Conservation (phyloP, 2,113 vertebrate genomes). For the Leptobrachium leishanense region DNA sequence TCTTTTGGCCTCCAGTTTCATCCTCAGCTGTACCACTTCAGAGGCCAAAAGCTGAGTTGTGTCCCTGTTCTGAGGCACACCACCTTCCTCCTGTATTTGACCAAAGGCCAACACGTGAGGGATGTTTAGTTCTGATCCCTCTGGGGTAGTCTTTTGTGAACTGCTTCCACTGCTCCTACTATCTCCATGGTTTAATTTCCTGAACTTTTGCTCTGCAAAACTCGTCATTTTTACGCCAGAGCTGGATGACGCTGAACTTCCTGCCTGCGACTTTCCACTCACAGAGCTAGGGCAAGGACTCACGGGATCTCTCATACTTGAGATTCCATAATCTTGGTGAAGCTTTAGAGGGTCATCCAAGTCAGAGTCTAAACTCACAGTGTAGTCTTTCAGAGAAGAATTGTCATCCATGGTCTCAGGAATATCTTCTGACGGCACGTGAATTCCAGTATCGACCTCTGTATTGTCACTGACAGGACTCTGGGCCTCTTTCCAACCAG, state of each 20-base stretch:
- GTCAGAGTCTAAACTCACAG: constrained; percentile 92
- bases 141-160: constrained; percentile 91
- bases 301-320: constrained; percentile 67
- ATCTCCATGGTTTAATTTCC: constrained; percentile 79
- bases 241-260: constrained; percentile 85
- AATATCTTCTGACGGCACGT: constrained; percentile 91
- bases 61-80: constrained; percentile 75
- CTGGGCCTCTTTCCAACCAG: constrained; percentile 73
- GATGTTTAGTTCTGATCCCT: constrained; percentile 86
- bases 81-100: constrained; percentile 80
- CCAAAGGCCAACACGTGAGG: constrained; percentile 88
- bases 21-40: constrained; percentile 92
- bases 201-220: constrained; percentile 94
- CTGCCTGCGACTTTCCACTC: constrained; percentile 82
- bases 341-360: constrained; percentile 77
- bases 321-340: constrained; percentile 80
- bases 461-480: constrained; percentile 83
- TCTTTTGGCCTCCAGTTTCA: constrained; percentile 94
- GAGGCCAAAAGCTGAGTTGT: constrained; percentile 91
- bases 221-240: constrained; percentile 89
- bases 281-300: constrained; percentile 85
- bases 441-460: constrained; percentile 92
- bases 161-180: constrained; percentile 81
- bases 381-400: constrained; percentile 91
- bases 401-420: constrained; percentile 94